Evolutionary conservation across 2,113 vertebrate species (phyloP), one percentile per base, ranked within the genome.

Genomic region (Cervus canadensis): DNA sequence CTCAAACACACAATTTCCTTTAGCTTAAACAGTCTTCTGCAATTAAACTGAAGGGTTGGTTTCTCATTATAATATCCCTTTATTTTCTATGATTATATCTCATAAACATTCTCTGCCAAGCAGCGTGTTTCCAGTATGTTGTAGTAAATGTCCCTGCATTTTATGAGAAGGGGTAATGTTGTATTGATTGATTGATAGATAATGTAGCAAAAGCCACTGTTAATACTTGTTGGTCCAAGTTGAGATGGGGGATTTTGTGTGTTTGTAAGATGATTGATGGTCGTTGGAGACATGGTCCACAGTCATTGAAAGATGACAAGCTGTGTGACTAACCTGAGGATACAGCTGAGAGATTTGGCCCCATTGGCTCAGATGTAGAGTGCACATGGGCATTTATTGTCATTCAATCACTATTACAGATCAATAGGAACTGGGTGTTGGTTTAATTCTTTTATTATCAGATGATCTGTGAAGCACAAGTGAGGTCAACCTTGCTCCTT

Each of bases 1-100:
- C 96, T 92, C 95, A 95, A 91, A 94, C 84, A 95, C 91, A 96
- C 94, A 91, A 96, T 97, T 97, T 96, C 64, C 94, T 96, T 93
- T 59, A 74, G 88, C 88, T 90, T 83, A 79, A 91, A 84, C 50
- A 88, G 88, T 81, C 85, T 79, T 86, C 88, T 93, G 45, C 97
- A 98, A 87, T 98, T 97, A 97, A 96, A 45, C 91, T 33, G 13
- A 92, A 89, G 92, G 81, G 14, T 50, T 84, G 82, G 33, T 40
- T 95, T 94, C 86, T 83, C 94, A 86, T 79, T 57, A 54, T 67
- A 91, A 57, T 15, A 86, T 87, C 78, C 50, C 78, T 87, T 92
- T 93, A 67, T 97, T 97, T 94, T 95, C 93, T 96, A 6, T 45
- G 97, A 91, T 93, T 76, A 56, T 74, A 40, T 67, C 62, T 87